Evolutionary conservation across 2,797 vertebrate species (phyloP).

Genomic region (Cyclura pinguis): DNA sequence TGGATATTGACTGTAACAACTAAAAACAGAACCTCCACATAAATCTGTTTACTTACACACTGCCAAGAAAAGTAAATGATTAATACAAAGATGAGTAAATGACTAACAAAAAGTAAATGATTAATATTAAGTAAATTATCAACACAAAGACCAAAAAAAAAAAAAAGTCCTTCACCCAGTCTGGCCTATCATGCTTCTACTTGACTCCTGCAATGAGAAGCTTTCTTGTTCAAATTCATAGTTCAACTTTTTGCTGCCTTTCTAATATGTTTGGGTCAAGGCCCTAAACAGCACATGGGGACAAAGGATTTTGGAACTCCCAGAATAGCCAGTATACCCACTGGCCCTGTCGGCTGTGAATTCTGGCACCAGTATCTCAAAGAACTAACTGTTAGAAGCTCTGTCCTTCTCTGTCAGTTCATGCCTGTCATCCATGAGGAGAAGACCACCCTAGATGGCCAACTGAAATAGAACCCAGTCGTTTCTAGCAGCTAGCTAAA

Average conservation of each 20-base stretch:
- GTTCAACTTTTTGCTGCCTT: too few species aligned
- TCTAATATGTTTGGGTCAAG: too few species aligned
- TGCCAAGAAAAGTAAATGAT: background rate
- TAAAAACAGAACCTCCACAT: background rate
- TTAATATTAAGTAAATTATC: background rate
- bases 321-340: too few species aligned
- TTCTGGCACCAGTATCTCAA: too few species aligned
- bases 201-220: too few species aligned
- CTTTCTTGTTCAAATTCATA: too few species aligned
- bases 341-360: too few species aligned
- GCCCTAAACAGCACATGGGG: background rate
- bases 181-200: too few species aligned
- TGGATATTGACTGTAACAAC: background rate
- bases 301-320: background rate
- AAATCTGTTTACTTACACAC: background rate
- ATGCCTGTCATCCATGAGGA: background rate
- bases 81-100: too few species aligned
- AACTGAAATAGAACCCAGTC: background rate
- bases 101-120: background rate
- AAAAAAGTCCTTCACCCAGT: too few species aligned
- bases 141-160: background rate
- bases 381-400: too few species aligned
- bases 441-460: background rate
- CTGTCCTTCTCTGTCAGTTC: background rate
- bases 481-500: background rate